Conservation (phyloP, 2,797 vertebrate species). For the Pangasius djambal region DNA sequence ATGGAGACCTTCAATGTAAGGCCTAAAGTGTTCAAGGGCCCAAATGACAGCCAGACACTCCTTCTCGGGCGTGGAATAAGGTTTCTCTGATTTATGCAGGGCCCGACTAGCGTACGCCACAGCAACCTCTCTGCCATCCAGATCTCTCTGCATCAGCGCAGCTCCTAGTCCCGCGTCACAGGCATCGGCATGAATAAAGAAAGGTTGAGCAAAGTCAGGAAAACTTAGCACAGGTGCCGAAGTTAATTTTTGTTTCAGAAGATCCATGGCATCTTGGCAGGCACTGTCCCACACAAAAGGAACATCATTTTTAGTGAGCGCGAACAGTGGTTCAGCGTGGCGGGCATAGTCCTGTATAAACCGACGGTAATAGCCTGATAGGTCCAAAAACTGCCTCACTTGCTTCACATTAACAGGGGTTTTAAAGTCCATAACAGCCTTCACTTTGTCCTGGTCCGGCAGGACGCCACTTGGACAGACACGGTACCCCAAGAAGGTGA, state of each 20-base stretch:
- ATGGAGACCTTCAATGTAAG: not conserved
- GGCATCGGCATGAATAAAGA: not conserved
- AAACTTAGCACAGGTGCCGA: not conserved
- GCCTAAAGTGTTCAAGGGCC: slow-evolving; percentile 25
- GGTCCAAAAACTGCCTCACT: not conserved
- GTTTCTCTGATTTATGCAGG: not conserved
- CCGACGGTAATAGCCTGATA: not conserved
- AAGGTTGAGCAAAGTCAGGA: not conserved
- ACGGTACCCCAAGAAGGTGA: slow-evolving; percentile 27
- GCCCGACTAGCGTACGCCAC: not conserved
- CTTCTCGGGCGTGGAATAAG: not conserved
- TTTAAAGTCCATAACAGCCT: slow-evolving; percentile 20
- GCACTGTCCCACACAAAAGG: not conserved
- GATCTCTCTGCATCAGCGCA: not conserved
- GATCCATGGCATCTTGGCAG: not conserved
- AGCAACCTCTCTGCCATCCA: not conserved
- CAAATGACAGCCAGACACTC: slow-evolving; percentile 1
- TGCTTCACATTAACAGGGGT: not conserved
- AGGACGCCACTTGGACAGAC: slow-evolving; percentile 24
- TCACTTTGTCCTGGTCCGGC: slow-evolving; percentile 9
- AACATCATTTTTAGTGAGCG: not conserved
- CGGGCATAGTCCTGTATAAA: not conserved
- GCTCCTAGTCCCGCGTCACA: not conserved
- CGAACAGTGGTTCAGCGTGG: not conserved
- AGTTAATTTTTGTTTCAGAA: not conserved